These are phyloP conservation scores for Scylla paramamosain DNA, from an alignment of 1,140 invertebrate genomes.

Conservation along the genomic window DNA sequence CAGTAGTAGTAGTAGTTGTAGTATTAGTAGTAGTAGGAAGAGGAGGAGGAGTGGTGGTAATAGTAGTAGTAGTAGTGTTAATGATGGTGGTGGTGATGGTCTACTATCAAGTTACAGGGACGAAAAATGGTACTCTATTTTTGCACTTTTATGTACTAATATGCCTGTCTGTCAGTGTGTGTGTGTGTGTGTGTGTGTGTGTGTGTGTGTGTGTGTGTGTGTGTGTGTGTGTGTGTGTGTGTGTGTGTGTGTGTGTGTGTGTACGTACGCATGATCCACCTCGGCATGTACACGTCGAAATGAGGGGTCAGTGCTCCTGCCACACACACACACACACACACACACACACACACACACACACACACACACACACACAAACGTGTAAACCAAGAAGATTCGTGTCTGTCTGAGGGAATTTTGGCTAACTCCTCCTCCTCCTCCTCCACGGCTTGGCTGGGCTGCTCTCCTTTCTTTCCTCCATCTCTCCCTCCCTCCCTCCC, in stretches of 20 bases:
- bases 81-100: too few relatives aligned
- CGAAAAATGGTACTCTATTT: too few relatives aligned
- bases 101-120: too few relatives aligned
- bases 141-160: not conserved
- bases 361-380: not conserved
- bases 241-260: too few relatives aligned
- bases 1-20: not conserved
- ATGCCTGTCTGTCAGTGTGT: not conserved
- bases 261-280: not conserved
- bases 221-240: too few relatives aligned
- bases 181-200: too few relatives aligned
- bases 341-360: constrained; percentile 10
- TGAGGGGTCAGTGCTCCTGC: not conserved
- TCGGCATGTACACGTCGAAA: not conserved
- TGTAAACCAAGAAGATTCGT: not conserved
- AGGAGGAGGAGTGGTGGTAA: too few relatives aligned
- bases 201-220: too few relatives aligned
- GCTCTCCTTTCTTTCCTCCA: not conserved
- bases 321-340: not conserved
- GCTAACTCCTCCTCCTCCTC: not conserved
- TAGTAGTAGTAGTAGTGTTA: not conserved
- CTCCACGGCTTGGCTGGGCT: not conserved
- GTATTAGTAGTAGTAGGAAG: not conserved
- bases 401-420: not conserved
- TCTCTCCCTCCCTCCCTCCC: constrained; percentile 6